Conservation (phyloP, 2,888 invertebrate species). For the Tridacna crocea region DNA sequence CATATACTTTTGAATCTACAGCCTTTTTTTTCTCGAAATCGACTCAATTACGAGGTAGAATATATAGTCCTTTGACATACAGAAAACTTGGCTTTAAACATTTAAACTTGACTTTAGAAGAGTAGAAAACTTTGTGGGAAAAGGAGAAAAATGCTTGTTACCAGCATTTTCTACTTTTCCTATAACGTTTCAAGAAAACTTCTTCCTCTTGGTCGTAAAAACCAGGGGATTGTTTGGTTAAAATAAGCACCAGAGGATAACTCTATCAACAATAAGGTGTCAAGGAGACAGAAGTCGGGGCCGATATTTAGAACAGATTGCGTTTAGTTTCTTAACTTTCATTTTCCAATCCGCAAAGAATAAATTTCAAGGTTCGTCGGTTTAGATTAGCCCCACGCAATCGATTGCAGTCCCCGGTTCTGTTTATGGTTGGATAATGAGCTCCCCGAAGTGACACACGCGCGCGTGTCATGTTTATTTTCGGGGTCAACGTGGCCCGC, state of each 20-base stretch:
- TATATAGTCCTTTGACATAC: too few species aligned
- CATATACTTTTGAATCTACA: too few species aligned
- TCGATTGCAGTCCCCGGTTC: slow-evolving; percentile 13
- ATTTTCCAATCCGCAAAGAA: slow-evolving; percentile 6
- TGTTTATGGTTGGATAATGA: slow-evolving; percentile 29
- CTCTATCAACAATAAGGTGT: background rate
- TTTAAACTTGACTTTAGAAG: too few species aligned
- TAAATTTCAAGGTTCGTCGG: slow-evolving; percentile 38
- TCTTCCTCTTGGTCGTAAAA: too few species aligned
- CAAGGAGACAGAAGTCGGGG: slow-evolving; percentile 3
- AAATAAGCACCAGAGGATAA: background rate
- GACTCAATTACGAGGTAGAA: too few species aligned
- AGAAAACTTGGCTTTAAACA: too few species aligned
- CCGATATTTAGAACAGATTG: slow-evolving; percentile 21
- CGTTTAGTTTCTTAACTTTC: slow-evolving; percentile 11
- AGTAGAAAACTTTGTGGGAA: too few species aligned
- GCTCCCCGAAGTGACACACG: slow-evolving; percentile 29
- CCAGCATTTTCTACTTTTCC: too few species aligned
- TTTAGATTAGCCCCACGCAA: slow-evolving; percentile 21
- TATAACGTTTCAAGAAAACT: too few species aligned
- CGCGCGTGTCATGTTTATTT: slow-evolving; percentile 34
- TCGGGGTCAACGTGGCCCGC: slow-evolving; percentile 10
- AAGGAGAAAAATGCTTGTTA: too few species aligned
- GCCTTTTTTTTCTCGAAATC: too few species aligned
- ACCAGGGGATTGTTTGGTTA: too few species aligned